These are phyloP conservation scores for Tetranychus truncatus DNA, from an alignment of 2,888 invertebrate genomes.

Conservation along the genomic window DNA sequence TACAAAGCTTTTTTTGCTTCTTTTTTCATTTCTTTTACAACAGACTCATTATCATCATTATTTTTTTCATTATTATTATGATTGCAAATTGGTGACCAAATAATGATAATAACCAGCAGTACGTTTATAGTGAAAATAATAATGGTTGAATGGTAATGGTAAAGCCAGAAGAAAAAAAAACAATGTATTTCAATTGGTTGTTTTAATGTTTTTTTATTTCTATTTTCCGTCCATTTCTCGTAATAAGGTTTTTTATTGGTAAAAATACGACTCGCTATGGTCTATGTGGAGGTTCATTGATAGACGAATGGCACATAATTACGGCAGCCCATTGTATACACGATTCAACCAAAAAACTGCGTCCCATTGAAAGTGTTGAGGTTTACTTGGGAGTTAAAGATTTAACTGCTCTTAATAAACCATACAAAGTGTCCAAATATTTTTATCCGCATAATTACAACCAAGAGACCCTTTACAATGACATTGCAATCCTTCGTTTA, in stretches of 20 bases:
- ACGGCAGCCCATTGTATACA: slow-evolving; percentile 7
- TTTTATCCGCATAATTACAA: slow-evolving; percentile 4
- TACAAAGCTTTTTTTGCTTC: neutral
- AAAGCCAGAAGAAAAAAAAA: neutral
- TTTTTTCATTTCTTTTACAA: neutral
- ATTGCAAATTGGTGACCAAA: neutral
- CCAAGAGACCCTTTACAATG: slow-evolving; percentile 2
- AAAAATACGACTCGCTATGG: neutral
- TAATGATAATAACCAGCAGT: neutral
- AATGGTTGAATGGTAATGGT: neutral
- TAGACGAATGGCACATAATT: neutral
- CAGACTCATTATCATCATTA: neutral
- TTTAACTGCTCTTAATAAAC: neutral
- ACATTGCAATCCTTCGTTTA: neutral
- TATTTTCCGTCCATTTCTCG: neutral
- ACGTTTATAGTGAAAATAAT: neutral
- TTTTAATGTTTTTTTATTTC: neutral
- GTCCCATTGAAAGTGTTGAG: neutral
- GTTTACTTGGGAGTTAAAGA: slow-evolving; percentile 4
- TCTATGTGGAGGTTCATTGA: slow-evolving; percentile 2
- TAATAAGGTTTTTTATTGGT: neutral
- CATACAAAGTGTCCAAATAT: neutral
- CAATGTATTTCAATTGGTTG: too few species aligned
- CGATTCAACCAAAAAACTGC: neutral
- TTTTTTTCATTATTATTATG: neutral